Percentiles rank a stretch among this genome's conserved stretches.
These are phyloP conservation scores for Gambelia wislizenii DNA, from an alignment of 2,797 vertebrate genomes.

Conservation along the genomic window DNA sequence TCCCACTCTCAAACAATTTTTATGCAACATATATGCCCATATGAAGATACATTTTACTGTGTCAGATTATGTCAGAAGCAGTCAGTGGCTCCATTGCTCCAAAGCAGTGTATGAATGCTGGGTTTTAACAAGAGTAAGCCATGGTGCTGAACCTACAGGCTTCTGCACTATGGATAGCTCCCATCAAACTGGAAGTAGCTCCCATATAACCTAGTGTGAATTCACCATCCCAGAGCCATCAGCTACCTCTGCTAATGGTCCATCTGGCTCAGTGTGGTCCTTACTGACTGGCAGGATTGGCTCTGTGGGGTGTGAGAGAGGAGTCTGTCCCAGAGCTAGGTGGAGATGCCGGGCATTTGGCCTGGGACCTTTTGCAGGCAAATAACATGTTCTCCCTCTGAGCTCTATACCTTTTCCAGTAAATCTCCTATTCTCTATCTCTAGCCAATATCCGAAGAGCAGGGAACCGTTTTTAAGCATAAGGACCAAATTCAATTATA, in stretches of 20 bases:
- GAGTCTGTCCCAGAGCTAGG: background rate
- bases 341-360: background rate
- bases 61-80: background rate
- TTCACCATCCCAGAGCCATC: too few species aligned
- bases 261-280: background rate
- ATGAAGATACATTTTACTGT: background rate
- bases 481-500: too few species aligned
- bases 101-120: too few species aligned
- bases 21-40: background rate
- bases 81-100: too few species aligned
- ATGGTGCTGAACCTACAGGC: too few species aligned
- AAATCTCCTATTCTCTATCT: background rate
- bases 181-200: too few species aligned
- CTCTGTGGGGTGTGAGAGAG: background rate
- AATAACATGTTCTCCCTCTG: background rate
- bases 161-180: too few species aligned
- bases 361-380: too few species aligned
- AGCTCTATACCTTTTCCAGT: background rate
- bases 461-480: too few species aligned
- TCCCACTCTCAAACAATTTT: background rate
- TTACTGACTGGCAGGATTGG: background rate
- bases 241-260: background rate
- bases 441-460: background rate
- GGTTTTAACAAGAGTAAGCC: too few species aligned
- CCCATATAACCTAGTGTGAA: too few species aligned